A percentile compares a stretch with the other conserved stretches of the same genome.
These are phyloP conservation scores for Hofmannophila pseudospretella DNA, from an alignment of 2,888 invertebrate genomes.

Conservation along the genomic window DNA sequence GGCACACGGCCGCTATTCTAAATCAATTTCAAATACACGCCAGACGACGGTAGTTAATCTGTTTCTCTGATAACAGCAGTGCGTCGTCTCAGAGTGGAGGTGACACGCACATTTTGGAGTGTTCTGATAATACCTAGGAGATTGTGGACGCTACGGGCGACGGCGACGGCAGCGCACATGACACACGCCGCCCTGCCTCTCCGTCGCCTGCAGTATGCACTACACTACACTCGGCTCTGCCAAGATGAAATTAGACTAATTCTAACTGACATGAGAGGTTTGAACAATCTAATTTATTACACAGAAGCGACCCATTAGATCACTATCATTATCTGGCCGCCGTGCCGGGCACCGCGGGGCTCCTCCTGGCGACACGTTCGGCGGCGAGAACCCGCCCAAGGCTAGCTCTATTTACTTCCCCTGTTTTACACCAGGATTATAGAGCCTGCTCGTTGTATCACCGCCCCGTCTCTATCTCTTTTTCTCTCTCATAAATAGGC, in stretches of 20 bases:
- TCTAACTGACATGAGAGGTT: conserved; percentile 41
- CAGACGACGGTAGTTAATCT: neutral
- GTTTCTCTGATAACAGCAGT: neutral
- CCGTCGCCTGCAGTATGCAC: conserved; percentile 19
- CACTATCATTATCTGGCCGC: neutral
- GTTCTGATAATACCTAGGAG: neutral
- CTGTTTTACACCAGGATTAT: too few relatives aligned
- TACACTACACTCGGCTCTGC: conserved; percentile 29
- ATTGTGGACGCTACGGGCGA: conserved; percentile 19
- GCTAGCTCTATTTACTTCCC: too few relatives aligned
- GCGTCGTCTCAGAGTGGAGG: too few relatives aligned
- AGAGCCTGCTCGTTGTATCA: too few relatives aligned
- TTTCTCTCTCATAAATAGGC: too few relatives aligned
- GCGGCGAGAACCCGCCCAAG: neutral
- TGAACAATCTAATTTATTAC: conserved; percentile 31
- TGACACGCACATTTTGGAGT: neutral
- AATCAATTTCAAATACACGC: neutral
- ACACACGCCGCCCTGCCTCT: conserved; percentile 22
- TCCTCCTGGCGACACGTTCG: too few relatives aligned
- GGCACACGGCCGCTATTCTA: conserved; percentile 1
- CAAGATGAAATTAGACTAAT: conserved; percentile 60
- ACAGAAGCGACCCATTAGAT: conserved; percentile 15
- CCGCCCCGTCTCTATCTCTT: too few relatives aligned
- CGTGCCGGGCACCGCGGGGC: too few relatives aligned
- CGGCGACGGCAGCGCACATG: conserved; percentile 30